Conservation (phyloP, 2,113 vertebrate species). For the Azemiops feae region DNA sequence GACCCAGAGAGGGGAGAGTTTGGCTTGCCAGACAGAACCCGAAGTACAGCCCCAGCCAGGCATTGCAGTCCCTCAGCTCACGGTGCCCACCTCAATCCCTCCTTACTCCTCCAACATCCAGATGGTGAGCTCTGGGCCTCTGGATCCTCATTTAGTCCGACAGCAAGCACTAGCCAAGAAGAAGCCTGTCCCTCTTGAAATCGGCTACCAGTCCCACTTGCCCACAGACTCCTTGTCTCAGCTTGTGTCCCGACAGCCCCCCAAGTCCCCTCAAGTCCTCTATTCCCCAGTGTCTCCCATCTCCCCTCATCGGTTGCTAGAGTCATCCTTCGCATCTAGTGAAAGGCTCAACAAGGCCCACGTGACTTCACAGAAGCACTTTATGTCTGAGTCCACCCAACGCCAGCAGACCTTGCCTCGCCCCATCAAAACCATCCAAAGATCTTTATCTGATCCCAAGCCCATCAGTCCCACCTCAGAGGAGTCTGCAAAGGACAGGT, state of each 20-base stretch:
- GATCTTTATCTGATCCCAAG: conserved; percentile 96
- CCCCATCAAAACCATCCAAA: conserved; percentile 95
- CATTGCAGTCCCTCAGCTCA: conserved; percentile 83
- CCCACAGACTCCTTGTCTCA: conserved; percentile 85
- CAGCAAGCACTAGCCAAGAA: conserved; percentile 83
- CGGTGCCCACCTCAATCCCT: conserved; percentile 86
- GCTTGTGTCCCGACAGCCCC: conserved; percentile 86
- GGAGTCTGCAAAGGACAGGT: conserved; percentile 88
- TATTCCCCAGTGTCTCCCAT: conserved; percentile 95
- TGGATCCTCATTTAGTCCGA: conserved; percentile 73
- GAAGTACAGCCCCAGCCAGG: conserved; percentile 83
- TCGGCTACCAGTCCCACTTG: conserved; percentile 90
- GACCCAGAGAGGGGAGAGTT: conserved; percentile 89
- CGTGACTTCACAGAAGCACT: conserved; percentile 95
- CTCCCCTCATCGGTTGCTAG: conserved; percentile 93
- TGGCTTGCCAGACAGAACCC: conserved; percentile 95
- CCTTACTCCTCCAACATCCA: conserved; percentile 92
- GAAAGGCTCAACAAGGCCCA: conserved; percentile 97
- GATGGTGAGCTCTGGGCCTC: conserved; percentile 81
- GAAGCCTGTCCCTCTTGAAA: conserved; percentile 95
- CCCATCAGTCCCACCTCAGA: conserved; percentile 97
- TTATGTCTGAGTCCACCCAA: conserved; percentile 82
- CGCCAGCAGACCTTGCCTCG: conserved; percentile 91
- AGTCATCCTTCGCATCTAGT: conserved; percentile 89
- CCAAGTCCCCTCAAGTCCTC: conserved; percentile 97